Evolutionary conservation across 2,113 vertebrate species (phyloP), one percentile per base, ranked within the genome.

Genomic region (Aphyosemion australe): DNA sequence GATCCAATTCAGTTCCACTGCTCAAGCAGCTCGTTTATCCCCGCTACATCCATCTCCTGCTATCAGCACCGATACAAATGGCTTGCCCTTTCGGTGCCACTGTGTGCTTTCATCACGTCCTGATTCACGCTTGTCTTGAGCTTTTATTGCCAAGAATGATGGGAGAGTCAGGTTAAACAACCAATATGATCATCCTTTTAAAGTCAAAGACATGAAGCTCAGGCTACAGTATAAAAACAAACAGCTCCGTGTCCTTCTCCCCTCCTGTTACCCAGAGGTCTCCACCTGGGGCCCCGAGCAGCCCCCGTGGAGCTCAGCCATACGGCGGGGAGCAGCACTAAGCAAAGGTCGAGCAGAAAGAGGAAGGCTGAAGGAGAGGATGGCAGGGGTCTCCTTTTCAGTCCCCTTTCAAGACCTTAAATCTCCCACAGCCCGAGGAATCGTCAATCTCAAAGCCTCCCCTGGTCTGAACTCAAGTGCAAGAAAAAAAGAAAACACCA

Each of bases 1-100:
- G 76, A 87, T 65, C 56, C 21, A 69, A 61, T 66, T 74, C 56
- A 48, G n/a, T 84, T 77, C 81, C 80, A 77, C 80, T 58, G 66
- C 66, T 83, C 65, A 31, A 61, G 54, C 69, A 39, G 79, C 51
- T 68, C 64, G 69, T 77, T n/a, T n/a, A n/a, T n/a, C 61, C 68
- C 61, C 32, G 34, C 60, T 63, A 64, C 66, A 70, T 67, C 46
- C 69, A 74, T 72, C 76, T 56, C 61, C 46, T 9, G 0, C 61
- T 54, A 62, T 76, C 71, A 74, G 66, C 52, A 0, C 15, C 0
- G 18, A 46, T 21, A 51, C 31, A 55, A 69, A 71, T 3, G 3
- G 16, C 4, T 0, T 8, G 7, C 5, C 61, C 34, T 49, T 52
- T 65, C 43, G 4, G 5, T 21, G n/a, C n/a, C n/a, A n/a, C n/a